A percentile compares a stretch with the other conserved stretches of the same genome.
These are phyloP conservation scores for Poecile montanus DNA, from an alignment of 2,797 vertebrate species.

Conservation along the genomic window DNA sequence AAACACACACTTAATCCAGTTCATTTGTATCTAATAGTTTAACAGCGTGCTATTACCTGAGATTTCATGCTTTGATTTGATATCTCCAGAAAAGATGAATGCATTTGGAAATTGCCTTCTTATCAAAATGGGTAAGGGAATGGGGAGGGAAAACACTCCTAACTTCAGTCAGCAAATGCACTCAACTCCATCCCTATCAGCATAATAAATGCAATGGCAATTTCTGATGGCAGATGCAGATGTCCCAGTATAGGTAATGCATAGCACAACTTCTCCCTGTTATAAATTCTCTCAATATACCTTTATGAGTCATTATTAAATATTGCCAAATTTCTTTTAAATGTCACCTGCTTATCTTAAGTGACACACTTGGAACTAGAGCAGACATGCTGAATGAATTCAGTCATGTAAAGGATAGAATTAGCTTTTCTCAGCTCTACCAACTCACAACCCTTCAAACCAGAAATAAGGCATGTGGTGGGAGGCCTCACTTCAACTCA, in stretches of 20 bases:
- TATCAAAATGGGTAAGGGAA: background rate
- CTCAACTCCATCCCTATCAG: background rate
- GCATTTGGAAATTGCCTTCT: background rate
- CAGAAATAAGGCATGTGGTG: background rate
- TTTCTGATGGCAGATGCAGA: background rate
- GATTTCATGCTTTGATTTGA: slow-evolving; percentile 13
- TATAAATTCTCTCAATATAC: background rate
- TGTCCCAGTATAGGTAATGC: background rate
- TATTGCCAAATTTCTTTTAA: slow-evolving; percentile 12
- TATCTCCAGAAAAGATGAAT: slow-evolving; percentile 22
- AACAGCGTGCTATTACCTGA: background rate
- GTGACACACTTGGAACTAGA: background rate
- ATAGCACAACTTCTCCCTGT: background rate
- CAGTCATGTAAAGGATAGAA: background rate
- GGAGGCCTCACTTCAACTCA: background rate
- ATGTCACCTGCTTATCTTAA: slow-evolving; percentile 23
- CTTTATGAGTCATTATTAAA: slow-evolving; percentile 32
- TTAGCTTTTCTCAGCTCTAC: slow-evolving; percentile 9
- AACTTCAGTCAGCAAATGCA: background rate
- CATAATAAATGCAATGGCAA: background rate
- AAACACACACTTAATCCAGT: slow-evolving; percentile 1
- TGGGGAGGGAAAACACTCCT: background rate
- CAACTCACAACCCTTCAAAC: background rate
- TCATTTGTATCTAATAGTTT: background rate
- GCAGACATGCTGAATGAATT: slow-evolving; percentile 20